Evolutionary conservation across 2,888 invertebrate species (phyloP), one percentile per base, ranked within the genome.

Genomic region (Hyalella azteca): DNA sequence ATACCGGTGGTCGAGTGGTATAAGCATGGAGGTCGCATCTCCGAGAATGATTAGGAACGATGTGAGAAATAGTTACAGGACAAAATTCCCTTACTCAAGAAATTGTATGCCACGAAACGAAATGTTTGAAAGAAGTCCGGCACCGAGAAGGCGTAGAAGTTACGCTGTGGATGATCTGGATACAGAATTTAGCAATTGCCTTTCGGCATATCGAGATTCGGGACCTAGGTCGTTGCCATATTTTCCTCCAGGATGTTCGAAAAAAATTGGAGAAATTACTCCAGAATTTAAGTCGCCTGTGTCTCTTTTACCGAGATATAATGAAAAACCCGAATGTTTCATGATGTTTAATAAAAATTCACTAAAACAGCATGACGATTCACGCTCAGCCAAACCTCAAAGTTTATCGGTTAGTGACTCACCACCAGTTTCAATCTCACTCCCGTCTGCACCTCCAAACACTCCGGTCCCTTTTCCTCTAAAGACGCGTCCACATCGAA

Each of bases 1-100:
- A 15, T 66, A 66, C 36, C 66, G 66, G 26, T 66, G 66, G 66
- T 66, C 66, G 19, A 36, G 66, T 36, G 66, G 66, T 0, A 36
- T 66, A n/a, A 39, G 3, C 5, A 15, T 66, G 19, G 39, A 66
- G 19, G 32, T 36, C 11, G 3, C 36, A 19, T 22, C 19, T 13
- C 66, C 66, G 13, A 66, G 66, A 39, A 4, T 19, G 4, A 11
- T 19, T 19, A 66, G 39, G 19, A 66, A 39, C 36, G 66, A 66
- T 36, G n/a, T n/a, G 39, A 66, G 36, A 36, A 66, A 36, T 29
- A 66, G 39, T 29, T 66, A 66, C 36, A 66, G 39, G 39, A 19
- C 66, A 19, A 32, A 19, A 4, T 66, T 66, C n/a, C 66, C 66
- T 3, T 66, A 66, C 66, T 66, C 66, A 7, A 66, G 66, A 39